Evolutionary conservation across 2,888 invertebrate genomes (phyloP).

Genomic region (Eremobia ochroleuca): DNA sequence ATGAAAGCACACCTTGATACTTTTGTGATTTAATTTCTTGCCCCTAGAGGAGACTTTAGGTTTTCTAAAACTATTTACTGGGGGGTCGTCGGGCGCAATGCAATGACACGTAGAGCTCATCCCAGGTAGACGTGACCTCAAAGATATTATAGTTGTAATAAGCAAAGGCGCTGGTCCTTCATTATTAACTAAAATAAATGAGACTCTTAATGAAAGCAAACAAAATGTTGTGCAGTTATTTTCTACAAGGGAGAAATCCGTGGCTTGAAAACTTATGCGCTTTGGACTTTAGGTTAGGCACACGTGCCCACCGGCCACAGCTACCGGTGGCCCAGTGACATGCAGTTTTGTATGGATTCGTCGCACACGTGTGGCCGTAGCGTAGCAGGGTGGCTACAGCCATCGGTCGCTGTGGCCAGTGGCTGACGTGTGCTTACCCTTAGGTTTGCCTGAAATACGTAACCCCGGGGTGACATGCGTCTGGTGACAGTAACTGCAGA

Average conservation of each 20-base stretch:
- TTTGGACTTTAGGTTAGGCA: not conserved
- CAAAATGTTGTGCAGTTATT: not conserved
- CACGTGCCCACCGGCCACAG: too few relatives aligned
- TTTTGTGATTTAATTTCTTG: not conserved
- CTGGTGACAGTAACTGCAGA: not conserved
- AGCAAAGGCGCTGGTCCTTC: not conserved
- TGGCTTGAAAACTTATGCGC: not conserved
- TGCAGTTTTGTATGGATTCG: too few relatives aligned
- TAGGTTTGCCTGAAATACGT: not conserved
- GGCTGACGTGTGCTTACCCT: not conserved
- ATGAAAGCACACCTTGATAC: not conserved
- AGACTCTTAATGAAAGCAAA: not conserved
- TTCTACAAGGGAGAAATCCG: not conserved
- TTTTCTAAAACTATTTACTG: not conserved
- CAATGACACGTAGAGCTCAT: not conserved
- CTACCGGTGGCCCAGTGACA: too few relatives aligned
- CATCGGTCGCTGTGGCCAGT: not conserved
- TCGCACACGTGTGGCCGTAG: too few relatives aligned
- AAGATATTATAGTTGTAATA: not conserved
- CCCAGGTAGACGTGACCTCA: not conserved
- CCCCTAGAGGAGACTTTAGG: not conserved
- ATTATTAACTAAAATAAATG: not conserved
- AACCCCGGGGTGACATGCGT: too few relatives aligned
- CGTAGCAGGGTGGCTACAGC: not conserved
- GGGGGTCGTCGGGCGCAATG: not conserved